phyloP scores from a whole-genome alignment of 2,888 invertebrate species.

The Brachypterus glaber region DNA sequence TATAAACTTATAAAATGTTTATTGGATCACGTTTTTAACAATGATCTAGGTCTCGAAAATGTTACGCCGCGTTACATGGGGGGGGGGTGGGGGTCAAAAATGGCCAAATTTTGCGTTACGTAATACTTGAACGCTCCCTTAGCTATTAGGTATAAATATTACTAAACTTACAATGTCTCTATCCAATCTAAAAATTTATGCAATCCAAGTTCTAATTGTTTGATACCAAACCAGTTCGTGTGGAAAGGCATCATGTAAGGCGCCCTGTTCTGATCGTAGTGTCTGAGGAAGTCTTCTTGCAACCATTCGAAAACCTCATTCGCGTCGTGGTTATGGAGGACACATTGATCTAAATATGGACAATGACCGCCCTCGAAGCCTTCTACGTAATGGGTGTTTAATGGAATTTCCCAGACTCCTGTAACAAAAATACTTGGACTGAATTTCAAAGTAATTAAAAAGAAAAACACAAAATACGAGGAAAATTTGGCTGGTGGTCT shows the following conservation, averaged over 20 bases:
- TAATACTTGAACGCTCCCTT: no score
- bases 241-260: slow-evolving; percentile 95
- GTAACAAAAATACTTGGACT: slow-evolving; percentile 21
- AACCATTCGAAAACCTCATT: slow-evolving; percentile 76
- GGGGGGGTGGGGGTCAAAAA: no score
- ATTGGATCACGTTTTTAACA: no score
- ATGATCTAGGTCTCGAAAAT: no score
- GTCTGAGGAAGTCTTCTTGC: slow-evolving; percentile 76
- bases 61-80: no score
- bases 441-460: no score
- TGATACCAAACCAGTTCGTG: slow-evolving; percentile 93
- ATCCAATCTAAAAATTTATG: slow-evolving; percentile 82
- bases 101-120: no score
- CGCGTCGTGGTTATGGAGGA: slow-evolving; percentile 74
- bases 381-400: slow-evolving; percentile 83
- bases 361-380: slow-evolving; percentile 87
- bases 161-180: slow-evolving; percentile 55
- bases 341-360: slow-evolving; percentile 86
- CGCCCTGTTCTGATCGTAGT: slow-evolving; percentile 79
- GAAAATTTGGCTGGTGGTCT: not conserved
- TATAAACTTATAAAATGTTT: no score
- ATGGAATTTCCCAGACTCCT: slow-evolving; percentile 87
- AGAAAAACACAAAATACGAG: no score
- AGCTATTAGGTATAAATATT: no score
- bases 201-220: slow-evolving; percentile 69